Percentiles rank a stretch among this genome's conserved stretches.
Conservation (phyloP, 2,888 invertebrate species). For the Taphrorychus bicolor region DNA sequence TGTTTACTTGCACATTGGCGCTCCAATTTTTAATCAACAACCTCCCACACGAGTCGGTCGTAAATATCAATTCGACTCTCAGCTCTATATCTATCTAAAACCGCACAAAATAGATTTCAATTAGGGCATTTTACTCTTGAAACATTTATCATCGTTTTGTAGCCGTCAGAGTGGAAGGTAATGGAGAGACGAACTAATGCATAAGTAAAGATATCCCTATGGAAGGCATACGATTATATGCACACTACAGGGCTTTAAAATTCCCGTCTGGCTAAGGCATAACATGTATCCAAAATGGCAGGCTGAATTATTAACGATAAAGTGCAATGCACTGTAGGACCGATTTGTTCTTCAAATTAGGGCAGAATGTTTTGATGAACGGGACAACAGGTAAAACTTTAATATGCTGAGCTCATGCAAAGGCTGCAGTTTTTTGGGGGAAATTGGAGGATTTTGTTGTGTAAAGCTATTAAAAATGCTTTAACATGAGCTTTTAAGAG, state of each 20-base stretch:
- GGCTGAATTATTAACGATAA: not conserved
- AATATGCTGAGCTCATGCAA: too few relatives aligned
- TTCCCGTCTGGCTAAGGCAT: not conserved
- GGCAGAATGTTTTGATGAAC: not conserved
- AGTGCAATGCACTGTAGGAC: not conserved
- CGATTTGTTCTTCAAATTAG: not conserved
- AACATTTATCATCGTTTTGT: not conserved
- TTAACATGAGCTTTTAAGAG: too few relatives aligned
- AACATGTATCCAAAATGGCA: not conserved
- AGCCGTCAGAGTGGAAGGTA: not conserved
- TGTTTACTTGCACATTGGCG: too few relatives aligned
- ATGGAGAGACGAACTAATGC: not conserved
- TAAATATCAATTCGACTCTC: not conserved
- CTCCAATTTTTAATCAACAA: too few relatives aligned
- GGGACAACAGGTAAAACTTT: too few relatives aligned
- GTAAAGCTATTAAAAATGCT: too few relatives aligned
- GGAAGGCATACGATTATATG: conserved; percentile 3
- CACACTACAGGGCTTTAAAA: not conserved
- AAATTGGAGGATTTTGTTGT: too few relatives aligned
- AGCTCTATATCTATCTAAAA: too few relatives aligned
- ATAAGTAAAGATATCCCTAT: not conserved
- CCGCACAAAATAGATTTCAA: not conserved
- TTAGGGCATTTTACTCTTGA: not conserved
- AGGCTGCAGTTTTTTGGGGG: too few relatives aligned
- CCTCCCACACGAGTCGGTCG: too few relatives aligned